Conservation (phyloP, 2,888 invertebrate species). For the Chrysolina americana region DNA sequence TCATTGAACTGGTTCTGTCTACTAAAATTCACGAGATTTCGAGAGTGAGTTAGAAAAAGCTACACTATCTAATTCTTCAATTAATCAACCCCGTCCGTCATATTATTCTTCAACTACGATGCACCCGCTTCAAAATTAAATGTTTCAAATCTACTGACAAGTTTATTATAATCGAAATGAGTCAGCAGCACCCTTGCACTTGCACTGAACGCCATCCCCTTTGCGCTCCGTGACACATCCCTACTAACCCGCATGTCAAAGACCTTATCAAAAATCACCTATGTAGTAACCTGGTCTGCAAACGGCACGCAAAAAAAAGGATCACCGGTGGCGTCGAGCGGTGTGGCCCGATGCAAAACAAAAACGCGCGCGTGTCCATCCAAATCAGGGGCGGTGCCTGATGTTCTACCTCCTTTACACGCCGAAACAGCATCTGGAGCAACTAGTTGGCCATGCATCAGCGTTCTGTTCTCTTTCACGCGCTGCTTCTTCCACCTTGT, state of each 20-base stretch:
- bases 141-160: not conserved
- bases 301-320: constrained; percentile 31
- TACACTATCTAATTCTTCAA: no score
- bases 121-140: not conserved
- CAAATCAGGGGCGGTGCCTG: constrained; percentile 50
- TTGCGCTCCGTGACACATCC: not conserved
- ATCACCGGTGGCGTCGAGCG: constrained; percentile 28
- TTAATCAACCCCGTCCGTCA: no score
- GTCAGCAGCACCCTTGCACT: not conserved
- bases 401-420: constrained; percentile 40
- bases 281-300: constrained; percentile 13
- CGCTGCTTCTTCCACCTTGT: constrained; percentile 44
- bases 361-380: constrained; percentile 49
- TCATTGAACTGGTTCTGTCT: no score
- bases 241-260: constrained; percentile 34
- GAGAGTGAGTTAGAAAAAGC: no score
- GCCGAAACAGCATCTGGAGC: constrained; percentile 44
- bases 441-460: constrained; percentile 46
- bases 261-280: constrained; percentile 24
- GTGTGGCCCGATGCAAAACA: constrained; percentile 40
- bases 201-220: constrained; percentile 1
- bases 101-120: no score
- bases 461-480: constrained; percentile 41
- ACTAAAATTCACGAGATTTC: no score
- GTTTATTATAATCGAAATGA: not conserved